A percentile compares a stretch with the other conserved stretches of the same genome.
Conservation (phyloP, 2,888 invertebrate species). For the Pantelozetes paolii region DNA sequence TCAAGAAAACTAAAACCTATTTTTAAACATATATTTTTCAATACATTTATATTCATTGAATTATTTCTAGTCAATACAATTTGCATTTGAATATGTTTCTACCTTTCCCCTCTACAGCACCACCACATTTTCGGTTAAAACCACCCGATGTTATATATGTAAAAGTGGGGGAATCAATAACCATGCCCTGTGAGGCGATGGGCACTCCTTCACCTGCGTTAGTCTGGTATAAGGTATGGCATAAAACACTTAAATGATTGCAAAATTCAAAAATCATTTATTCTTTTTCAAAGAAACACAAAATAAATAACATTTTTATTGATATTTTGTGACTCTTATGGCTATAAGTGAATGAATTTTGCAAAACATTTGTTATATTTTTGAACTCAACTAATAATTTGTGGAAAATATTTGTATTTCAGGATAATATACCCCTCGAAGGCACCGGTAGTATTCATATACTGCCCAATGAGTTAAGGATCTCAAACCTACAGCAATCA, state of each 20-base stretch:
- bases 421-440: constrained; percentile 77
- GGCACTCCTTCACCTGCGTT: constrained; percentile 91
- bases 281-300: neutral
- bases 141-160: constrained; percentile 95
- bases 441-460: constrained; percentile 80
- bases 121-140: constrained; percentile 89
- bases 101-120: constrained; percentile 59
- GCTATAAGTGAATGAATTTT: neutral
- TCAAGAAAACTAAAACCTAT: too few species aligned
- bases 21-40: too few species aligned
- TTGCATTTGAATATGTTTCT: too few species aligned
- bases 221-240: constrained; percentile 78
- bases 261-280: neutral
- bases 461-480: constrained; percentile 86
- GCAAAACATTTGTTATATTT: neutral
- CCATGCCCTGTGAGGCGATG: constrained; percentile 92
- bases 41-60: too few species aligned
- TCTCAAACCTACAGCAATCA: constrained; percentile 83
- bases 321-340: neutral
- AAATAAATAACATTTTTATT: constrained; percentile 3
- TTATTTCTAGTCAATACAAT: too few species aligned
- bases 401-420: neutral
- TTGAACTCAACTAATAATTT: neutral
- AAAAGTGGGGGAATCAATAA: constrained; percentile 91
- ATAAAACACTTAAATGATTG: constrained; percentile 23